Percentiles rank a stretch among this genome's conserved stretches.
These are phyloP conservation scores for Trachelus stipa DNA, from an alignment of 2,888 invertebrate genomes.

Conservation along the genomic window DNA sequence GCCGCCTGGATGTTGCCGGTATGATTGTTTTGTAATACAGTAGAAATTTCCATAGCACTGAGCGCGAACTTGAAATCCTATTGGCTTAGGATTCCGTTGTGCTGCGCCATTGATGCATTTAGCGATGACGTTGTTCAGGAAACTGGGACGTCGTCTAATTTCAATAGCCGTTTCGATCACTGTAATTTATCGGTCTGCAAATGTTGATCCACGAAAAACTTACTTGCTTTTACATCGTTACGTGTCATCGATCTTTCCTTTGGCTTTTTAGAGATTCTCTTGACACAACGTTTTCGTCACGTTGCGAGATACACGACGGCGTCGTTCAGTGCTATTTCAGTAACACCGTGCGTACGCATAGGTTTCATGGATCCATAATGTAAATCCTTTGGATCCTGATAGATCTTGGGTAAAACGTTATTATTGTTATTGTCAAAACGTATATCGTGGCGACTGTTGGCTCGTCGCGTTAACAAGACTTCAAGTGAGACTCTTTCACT, in stretches of 20 bases:
- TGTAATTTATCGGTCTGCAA: not conserved
- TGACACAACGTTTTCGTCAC: not conserved
- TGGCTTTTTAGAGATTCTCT: not conserved
- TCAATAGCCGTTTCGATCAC: not conserved
- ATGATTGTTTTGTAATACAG: not conserved
- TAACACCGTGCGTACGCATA: not conserved
- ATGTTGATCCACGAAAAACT: not conserved
- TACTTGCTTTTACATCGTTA: not conserved
- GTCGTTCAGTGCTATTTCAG: not conserved
- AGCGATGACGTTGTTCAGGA: not conserved
- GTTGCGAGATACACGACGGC: not conserved
- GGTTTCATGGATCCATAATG: not conserved
- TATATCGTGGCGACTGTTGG: not conserved
- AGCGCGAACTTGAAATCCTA: not conserved
- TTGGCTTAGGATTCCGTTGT: not conserved
- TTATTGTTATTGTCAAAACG: not conserved
- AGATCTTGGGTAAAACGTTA: not conserved
- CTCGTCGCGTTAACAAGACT: too few species aligned
- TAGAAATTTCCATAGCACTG: not conserved
- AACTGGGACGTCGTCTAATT: not conserved
- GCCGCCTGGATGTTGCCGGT: not conserved
- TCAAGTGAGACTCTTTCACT: not conserved
- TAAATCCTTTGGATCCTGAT: not conserved
- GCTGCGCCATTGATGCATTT: not conserved
- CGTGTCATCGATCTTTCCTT: not conserved